Base-by-base conservation (phyloP, 2,113 vertebrate species). In the Aegithalos caudatus region DNA sequence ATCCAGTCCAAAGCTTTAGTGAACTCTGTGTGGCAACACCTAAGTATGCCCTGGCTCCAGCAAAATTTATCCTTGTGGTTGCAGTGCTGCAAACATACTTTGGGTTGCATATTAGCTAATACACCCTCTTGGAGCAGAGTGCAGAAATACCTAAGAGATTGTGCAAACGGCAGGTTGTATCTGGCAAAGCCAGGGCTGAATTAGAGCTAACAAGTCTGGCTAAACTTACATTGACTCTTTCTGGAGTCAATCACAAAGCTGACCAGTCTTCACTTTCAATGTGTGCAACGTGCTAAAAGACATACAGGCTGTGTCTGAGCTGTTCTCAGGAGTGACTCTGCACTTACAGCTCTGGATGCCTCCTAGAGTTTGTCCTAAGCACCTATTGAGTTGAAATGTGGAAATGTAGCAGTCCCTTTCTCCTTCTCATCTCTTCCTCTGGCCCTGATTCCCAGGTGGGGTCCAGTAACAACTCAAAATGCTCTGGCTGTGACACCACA, bases 101-200 rank as follows among this genome's bases (percentile, higher is more conserved):
- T 81, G 80, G 35, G 80, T 96, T 95, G 95, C 92, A 93, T 76
- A 81, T 95, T 83, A 92, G 86, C 71, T 93, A 86, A 88, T 86
- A 92, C 67, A 83, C 74, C 79, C 85, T 88, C 64, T 92, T 94
- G 94, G 95, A 95, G 82, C 83, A 65, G 82, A 94, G 88, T 53
- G 82, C 62, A 96, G 79, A 95, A 97, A 96, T 93, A 93, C 82
- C 92, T 94, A 72, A 90, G 90, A 50, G 90, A 58, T 80, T 97
- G 92, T 95, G 92, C 86, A 96, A 96, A 88, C 7, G 0, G 35
- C 64, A 92, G 88, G 88, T 77, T 83, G 82, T 73, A 33, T 85
- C 95, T 95, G 94, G 94, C 94, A 97, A 73, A 93, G 29, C 29
- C 60, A 47, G 64, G 76, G 33, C 58, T 77, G 66, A 93, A 33